These are phyloP conservation scores for Phoenoteleia sp. DNA, from an alignment of 2,888 invertebrate genomes.

Conservation along the genomic window DNA sequence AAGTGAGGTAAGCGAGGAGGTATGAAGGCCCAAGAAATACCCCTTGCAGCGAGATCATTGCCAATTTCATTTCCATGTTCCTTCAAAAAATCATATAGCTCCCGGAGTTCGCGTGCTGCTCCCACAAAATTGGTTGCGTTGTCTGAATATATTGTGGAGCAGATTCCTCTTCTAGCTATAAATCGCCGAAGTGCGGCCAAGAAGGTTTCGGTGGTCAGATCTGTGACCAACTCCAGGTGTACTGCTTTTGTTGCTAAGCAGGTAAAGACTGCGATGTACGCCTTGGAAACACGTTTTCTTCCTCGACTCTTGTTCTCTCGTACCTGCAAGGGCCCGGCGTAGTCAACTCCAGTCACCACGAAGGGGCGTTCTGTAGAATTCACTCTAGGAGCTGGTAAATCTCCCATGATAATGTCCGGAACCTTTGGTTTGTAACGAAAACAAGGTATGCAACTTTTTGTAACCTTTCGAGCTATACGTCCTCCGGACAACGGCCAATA, in stretches of 20 bases:
- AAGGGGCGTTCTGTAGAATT: no score
- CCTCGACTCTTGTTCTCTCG: not conserved
- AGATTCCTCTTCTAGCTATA: not conserved
- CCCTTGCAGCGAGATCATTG: not conserved
- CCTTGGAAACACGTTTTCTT: not conserved
- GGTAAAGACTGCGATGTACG: not conserved
- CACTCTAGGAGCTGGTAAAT: no score
- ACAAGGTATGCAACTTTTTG: slow-evolving; percentile 35
- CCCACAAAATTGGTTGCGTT: not conserved
- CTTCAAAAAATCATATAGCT: not conserved
- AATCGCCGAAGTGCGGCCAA: not conserved
- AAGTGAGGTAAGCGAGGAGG: not conserved
- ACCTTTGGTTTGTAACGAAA: slow-evolving; percentile 37
- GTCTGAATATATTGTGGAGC: not conserved
- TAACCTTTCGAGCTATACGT: slow-evolving; percentile 32
- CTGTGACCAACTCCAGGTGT: not conserved
- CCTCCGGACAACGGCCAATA: slow-evolving; percentile 16
- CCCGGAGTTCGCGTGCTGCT: not conserved
- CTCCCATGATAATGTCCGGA: slow-evolving; percentile 42
- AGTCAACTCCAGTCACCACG: not conserved
- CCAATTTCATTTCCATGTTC: slow-evolving; percentile 39
- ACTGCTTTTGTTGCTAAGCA: not conserved
- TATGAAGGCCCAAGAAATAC: not conserved
- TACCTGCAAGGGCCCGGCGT: not conserved
- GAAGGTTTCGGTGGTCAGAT: not conserved